Evolutionary conservation across 2,113 vertebrate species (phyloP).

Genomic region (Trichomycterus rosablanca): DNA sequence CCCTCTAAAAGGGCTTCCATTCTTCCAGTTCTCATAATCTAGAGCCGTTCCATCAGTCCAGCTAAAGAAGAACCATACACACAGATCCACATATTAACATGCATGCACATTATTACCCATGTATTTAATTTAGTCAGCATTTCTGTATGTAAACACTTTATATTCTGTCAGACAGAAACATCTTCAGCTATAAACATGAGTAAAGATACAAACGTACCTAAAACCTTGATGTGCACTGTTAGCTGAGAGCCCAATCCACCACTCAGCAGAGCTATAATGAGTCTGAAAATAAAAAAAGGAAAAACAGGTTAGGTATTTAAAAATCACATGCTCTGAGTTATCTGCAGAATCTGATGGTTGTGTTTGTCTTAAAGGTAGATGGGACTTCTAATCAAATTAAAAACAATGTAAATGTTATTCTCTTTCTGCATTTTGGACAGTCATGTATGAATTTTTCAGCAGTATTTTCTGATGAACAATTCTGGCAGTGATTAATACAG

Average conservation of each 20-base stretch:
- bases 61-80: constrained; percentile 54
- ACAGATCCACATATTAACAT: not conserved
- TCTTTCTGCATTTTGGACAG: not conserved
- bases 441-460: not conserved
- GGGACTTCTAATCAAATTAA: not conserved
- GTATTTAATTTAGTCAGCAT: not conserved
- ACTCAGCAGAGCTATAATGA: constrained; percentile 66
- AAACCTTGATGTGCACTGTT: constrained; percentile 58
- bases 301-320: no score
- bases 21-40: constrained; percentile 80
- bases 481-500: no score
- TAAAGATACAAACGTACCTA: constrained; percentile 65
- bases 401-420: not conserved
- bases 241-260: constrained; percentile 84
- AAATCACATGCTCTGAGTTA: no score
- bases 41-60: constrained; percentile 80
- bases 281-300: constrained; percentile 57
- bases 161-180: no score
- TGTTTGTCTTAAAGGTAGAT: not conserved
- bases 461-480: constrained; percentile 11
- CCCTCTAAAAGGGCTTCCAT: constrained; percentile 31
- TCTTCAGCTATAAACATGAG: not conserved
- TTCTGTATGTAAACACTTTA: not conserved
- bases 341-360: not conserved
- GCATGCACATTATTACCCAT: not conserved